Evolutionary conservation across 64 coral and sea anemone species (phyloP), one percentile per base, ranked within the genome.

Genomic region (Porites australiensis): DNA sequence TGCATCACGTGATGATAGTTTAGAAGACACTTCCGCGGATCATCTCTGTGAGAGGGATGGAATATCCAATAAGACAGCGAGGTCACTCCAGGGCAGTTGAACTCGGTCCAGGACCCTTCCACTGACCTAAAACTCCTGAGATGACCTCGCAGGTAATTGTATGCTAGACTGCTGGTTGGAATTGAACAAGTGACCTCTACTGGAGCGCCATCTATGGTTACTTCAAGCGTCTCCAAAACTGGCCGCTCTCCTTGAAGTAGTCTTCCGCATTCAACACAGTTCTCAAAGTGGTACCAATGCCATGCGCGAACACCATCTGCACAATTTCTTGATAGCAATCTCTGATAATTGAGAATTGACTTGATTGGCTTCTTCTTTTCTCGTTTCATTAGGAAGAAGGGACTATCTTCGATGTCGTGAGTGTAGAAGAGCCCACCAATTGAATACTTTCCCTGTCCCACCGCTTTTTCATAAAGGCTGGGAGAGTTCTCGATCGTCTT

Each of bases 1-100:
- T 88, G 50, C 86, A 88, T 88, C 10, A 75, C 86, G 73, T 88
- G 86, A 16, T 88, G 86, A 7, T 88, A 88, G 45, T 88, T 88
- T 4, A 88, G 59, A 44, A 68, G 72, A 50, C 86, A 88, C 13
- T 75, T 88, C 9, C 73, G 23, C 44, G 86, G 86, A 74, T 88
- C 86, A 59, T 50, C 45, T 76, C 86, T 70, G 58, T 88, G 86
- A 2, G 86, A 88, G 19, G 86, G 70, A 75, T 88, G 86, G 15
- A 88, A 88, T 59, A 88, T 88, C 68, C 86, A 88, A 23, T 88
- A 88, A 1, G 14, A 43, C 37, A 37, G 59, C 19, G 70, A 37
- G 51, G 48, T 50, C 45, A 49, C 27, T 20, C 54, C 5, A 57
- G 12, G 54, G 7, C 54, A 57, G 54, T 57, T 18, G 45, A 53